A percentile compares a stretch with the other conserved stretches of the same genome.
Conservation (phyloP, 2,113 vertebrate species). For the Cyprinodon brontotheroides region DNA sequence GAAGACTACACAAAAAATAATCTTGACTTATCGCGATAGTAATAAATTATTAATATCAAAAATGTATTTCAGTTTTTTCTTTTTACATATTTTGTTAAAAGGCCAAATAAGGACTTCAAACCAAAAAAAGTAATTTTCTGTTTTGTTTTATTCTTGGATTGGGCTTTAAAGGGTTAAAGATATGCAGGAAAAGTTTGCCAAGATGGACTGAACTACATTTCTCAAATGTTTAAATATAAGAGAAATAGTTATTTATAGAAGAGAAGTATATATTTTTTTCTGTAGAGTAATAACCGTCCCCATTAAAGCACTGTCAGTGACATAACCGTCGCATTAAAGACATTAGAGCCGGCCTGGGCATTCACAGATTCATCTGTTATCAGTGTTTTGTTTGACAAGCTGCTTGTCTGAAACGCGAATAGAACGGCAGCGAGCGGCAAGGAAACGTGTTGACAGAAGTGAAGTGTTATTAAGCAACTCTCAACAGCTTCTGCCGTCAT, state of each 20-base stretch:
- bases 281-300: not conserved
- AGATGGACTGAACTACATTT: not conserved
- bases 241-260: not conserved
- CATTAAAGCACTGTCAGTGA: not conserved
- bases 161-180: no score
- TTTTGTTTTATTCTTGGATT: no score
- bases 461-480: constrained; percentile 16
- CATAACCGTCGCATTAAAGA: not conserved
- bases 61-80: no score
- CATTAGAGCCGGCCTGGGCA: not conserved
- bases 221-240: not conserved
- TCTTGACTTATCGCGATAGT: no score
- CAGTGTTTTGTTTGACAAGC: constrained; percentile 36
- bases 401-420: not conserved
- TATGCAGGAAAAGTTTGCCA: not conserved
- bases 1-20: no score
- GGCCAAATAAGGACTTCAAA: no score
- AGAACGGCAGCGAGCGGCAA: constrained; percentile 1
- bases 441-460: constrained; percentile 9
- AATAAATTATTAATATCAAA: no score
- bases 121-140: no score
- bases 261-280: not conserved
- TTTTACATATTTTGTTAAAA: no score
- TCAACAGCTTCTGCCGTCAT: constrained; percentile 1
- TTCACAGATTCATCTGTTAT: constrained; percentile 2